phyloP scores from a whole-genome alignment of 2,113 vertebrate species.

The Stegostoma tigrinum region DNA sequence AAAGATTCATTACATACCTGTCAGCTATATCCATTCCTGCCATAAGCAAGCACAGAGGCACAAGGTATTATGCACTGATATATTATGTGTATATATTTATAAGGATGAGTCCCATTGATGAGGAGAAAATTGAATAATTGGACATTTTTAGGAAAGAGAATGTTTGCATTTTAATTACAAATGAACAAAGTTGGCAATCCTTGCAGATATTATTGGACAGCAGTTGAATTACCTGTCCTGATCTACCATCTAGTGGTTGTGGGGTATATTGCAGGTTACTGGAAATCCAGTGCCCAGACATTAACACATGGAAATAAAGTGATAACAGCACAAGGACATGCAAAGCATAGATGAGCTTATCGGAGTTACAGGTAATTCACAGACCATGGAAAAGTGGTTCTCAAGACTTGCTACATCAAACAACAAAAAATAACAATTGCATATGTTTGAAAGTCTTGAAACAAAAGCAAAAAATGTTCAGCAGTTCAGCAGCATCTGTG shows the following conservation, averaged over 20 bases:
- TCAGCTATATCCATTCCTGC: background rate
- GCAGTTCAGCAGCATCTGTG: background rate
- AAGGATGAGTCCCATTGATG: background rate
- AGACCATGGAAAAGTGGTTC: background rate
- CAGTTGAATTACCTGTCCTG: background rate
- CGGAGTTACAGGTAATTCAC: background rate
- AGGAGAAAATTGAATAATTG: background rate
- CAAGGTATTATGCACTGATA: background rate
- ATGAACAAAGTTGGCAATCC: background rate
- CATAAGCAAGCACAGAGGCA: background rate
- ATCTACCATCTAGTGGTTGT: conserved; percentile 20
- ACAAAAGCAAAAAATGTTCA: background rate
- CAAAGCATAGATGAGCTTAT: background rate
- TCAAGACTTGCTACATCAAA: background rate
- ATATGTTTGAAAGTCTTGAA: background rate
- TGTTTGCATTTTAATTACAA: background rate
- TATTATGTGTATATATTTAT: no score
- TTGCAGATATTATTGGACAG: background rate
- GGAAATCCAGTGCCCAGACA: background rate
- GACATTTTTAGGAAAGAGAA: background rate
- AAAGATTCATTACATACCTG: background rate
- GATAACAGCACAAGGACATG: background rate
- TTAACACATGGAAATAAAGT: background rate
- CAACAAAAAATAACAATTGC: background rate
- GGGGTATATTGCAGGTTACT: background rate